A percentile compares a stretch with the other conserved stretches of the same genome.
Evolutionary conservation across 2,113 vertebrate genomes (phyloP).

Genomic region (Ptilonorhynchus violaceus): DNA sequence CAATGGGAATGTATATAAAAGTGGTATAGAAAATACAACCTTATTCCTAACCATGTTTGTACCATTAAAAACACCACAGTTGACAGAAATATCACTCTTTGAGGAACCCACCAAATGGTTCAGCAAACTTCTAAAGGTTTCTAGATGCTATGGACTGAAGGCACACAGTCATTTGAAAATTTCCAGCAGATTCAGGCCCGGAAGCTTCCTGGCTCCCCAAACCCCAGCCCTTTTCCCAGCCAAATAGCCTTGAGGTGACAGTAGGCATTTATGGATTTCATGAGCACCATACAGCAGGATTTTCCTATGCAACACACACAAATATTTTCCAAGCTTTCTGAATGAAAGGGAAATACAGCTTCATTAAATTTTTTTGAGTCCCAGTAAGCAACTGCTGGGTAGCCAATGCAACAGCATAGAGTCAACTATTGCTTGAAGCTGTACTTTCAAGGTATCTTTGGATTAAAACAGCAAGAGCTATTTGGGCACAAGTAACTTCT

Average conservation of each 20-base stretch:
- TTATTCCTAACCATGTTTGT: not conserved
- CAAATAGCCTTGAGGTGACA: not conserved
- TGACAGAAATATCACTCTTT: not conserved
- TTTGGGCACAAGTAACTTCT: not conserved
- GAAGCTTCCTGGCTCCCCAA: not conserved
- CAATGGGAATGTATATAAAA: not conserved
- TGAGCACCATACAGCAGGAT: not conserved
- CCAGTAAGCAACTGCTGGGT: not conserved
- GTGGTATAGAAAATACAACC: not conserved
- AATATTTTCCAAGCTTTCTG: not conserved
- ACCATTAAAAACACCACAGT: not conserved
- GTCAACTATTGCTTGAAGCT: not conserved
- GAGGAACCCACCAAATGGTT: not conserved
- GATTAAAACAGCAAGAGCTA: not conserved
- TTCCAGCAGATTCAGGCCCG: not conserved
- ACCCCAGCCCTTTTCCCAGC: not conserved
- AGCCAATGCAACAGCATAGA: not conserved
- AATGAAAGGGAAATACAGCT: not conserved
- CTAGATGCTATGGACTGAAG: not conserved
- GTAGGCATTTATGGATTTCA: rapidly evolving
- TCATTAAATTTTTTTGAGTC: rapidly evolving
- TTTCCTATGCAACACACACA: not conserved
- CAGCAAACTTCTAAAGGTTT: not conserved
- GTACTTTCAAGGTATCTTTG: not conserved
- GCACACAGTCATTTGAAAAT: not conserved